phyloP scores from a whole-genome alignment of 2,113 vertebrate genomes.

The Petromus typicus region DNA sequence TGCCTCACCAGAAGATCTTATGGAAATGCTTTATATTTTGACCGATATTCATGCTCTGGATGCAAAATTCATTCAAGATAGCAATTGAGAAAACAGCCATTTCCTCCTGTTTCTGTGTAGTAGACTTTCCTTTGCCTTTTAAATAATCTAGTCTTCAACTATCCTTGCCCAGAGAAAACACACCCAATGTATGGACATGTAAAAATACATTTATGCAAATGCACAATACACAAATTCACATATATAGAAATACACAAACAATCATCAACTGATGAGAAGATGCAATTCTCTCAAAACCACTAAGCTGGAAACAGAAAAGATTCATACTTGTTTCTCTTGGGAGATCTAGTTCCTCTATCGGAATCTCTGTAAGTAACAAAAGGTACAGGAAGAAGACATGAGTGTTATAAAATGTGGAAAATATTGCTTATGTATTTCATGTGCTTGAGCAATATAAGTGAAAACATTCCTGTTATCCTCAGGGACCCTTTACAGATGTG shows the following conservation, averaged over 20 bases:
- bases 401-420: background rate
- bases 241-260: too few relatives aligned
- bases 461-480: background rate
- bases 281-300: background rate
- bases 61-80: background rate
- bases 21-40: background rate
- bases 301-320: background rate
- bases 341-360: background rate
- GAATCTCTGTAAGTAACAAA: background rate
- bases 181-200: rapidly evolving
- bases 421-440: background rate
- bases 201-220: too few relatives aligned
- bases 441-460: background rate
- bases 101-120: background rate
- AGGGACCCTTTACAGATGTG: rapidly evolving
- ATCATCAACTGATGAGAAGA: background rate
- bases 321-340: background rate
- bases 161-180: background rate
- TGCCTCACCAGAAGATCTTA: background rate
- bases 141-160: background rate
- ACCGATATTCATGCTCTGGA: background rate
- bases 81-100: background rate
- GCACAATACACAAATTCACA: background rate
- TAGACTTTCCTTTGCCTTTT: background rate
- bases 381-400: background rate